phyloP scores from a whole-genome alignment of 2,797 vertebrate genomes.

The Sebastes wilsoni region DNA sequence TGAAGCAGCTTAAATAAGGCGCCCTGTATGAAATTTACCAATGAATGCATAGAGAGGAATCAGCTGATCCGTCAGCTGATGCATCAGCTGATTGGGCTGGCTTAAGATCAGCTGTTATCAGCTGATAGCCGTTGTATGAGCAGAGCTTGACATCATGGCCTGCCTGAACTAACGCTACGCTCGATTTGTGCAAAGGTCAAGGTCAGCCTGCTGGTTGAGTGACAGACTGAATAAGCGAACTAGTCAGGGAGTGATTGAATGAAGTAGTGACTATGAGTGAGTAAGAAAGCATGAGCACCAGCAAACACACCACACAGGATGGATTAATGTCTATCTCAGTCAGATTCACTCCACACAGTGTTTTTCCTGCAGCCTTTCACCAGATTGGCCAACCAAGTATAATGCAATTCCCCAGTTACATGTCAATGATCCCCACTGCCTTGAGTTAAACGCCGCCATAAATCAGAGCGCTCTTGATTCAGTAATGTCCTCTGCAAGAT shows the following conservation, averaged over 20 bases:
- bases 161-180: too few relatives aligned
- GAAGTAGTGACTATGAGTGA: background rate
- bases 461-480: constrained; percentile 48
- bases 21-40: too few relatives aligned
- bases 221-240: background rate
- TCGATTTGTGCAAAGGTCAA: constrained; percentile 35
- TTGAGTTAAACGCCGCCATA: constrained; percentile 46
- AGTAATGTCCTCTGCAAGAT: constrained; percentile 15
- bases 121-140: too few relatives aligned
- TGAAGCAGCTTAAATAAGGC: too few relatives aligned
- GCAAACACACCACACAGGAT: background rate
- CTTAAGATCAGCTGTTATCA: too few relatives aligned
- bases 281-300: background rate
- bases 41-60: too few relatives aligned
- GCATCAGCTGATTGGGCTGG: too few relatives aligned
- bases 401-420: constrained; percentile 47
- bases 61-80: too few relatives aligned
- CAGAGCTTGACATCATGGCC: too few relatives aligned
- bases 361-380: constrained; percentile 37
- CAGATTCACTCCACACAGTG: background rate
- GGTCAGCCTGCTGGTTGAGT: constrained; percentile 26
- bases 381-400: constrained; percentile 48
- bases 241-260: background rate
- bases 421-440: constrained; percentile 44
- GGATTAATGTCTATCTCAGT: constrained; percentile 32